A percentile compares a stretch with the other conserved stretches of the same genome.
Conservation (phyloP, 1,140 invertebrate species). For the Coelopa frigida region DNA sequence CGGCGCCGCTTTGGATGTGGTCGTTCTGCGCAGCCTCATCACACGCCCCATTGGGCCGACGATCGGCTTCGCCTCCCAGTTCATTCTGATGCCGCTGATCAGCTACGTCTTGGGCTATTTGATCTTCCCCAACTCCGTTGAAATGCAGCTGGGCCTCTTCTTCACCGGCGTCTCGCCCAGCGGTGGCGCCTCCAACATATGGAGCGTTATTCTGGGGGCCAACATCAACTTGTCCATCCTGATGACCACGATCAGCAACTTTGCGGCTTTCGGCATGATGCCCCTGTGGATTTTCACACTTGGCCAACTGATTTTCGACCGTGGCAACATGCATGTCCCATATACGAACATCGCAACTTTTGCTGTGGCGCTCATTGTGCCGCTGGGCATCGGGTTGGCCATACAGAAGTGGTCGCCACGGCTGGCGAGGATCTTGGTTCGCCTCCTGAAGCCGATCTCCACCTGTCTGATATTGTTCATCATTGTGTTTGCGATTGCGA, state of each 20-base stretch:
- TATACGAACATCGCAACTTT: constrained; percentile 69
- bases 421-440: constrained; percentile 60
- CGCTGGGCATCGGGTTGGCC: constrained; percentile 68
- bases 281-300: constrained; percentile 88
- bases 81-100: constrained; percentile 79
- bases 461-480: constrained; percentile 76
- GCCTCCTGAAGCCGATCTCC: constrained; percentile 77
- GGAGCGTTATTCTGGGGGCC: constrained; percentile 78
- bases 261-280: constrained; percentile 83
- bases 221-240: constrained; percentile 82
- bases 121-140: constrained; percentile 59
- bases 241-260: constrained; percentile 81
- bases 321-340: constrained; percentile 66
- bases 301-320: constrained; percentile 64
- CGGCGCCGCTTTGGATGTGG: constrained; percentile 81
- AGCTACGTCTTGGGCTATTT: constrained; percentile 63
- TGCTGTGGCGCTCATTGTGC: constrained; percentile 70
- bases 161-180: constrained; percentile 82
- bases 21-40: constrained; percentile 60
- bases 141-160: constrained; percentile 77
- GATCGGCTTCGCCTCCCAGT: constrained; percentile 76
- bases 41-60: constrained; percentile 67
- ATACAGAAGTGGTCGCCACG: constrained; percentile 61
- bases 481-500: constrained; percentile 78
- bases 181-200: constrained; percentile 88